Percentiles rank a stretch among this genome's conserved stretches.
phyloP scores from a whole-genome alignment of 23 tunicate species.

The Halocynthia aurantium region DNA sequence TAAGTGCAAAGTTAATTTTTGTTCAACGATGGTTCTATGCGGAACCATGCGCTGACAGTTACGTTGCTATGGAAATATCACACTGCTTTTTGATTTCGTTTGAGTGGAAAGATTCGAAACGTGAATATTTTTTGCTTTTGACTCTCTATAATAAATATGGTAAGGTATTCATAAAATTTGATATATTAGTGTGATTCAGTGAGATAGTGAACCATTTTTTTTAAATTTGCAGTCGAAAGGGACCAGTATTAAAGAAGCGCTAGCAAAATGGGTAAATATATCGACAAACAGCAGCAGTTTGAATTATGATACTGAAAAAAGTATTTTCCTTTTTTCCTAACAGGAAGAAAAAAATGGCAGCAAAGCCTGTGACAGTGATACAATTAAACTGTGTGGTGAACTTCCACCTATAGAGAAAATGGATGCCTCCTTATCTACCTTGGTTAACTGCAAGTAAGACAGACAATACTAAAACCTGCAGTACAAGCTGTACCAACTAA shows the following conservation, averaged over 20 bases:
- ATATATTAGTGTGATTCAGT: not conserved
- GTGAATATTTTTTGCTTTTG: too few relatives aligned
- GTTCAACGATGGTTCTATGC: too few relatives aligned
- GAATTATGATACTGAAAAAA: not conserved
- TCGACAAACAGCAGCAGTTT: not conserved
- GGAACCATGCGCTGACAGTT: too few relatives aligned
- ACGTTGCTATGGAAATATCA: too few relatives aligned
- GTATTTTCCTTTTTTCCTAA: not conserved
- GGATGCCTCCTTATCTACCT: conserved; percentile 93
- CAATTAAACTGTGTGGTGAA: conserved; percentile 56
- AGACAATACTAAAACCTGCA: too few relatives aligned
- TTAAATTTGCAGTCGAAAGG: conserved; percentile 49
- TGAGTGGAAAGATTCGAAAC: too few relatives aligned
- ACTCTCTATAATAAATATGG: too few relatives aligned
- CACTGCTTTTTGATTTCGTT: too few relatives aligned
- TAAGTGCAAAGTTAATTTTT: too few relatives aligned
- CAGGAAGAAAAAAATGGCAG: conserved; percentile 69
- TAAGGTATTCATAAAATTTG: not conserved
- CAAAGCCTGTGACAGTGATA: conserved; percentile 65
- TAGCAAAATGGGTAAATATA: conserved; percentile 77
- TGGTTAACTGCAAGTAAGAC: conserved; percentile 60
- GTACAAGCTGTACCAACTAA: too few relatives aligned
- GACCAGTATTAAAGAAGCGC: conserved; percentile 90
- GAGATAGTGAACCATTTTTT: not conserved
- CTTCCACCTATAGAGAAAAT: conserved; percentile 95